A percentile compares a stretch with the other conserved stretches of the same genome.
phyloP scores from a whole-genome alignment of 2,113 vertebrate species.

The Balaeniceps rex region DNA sequence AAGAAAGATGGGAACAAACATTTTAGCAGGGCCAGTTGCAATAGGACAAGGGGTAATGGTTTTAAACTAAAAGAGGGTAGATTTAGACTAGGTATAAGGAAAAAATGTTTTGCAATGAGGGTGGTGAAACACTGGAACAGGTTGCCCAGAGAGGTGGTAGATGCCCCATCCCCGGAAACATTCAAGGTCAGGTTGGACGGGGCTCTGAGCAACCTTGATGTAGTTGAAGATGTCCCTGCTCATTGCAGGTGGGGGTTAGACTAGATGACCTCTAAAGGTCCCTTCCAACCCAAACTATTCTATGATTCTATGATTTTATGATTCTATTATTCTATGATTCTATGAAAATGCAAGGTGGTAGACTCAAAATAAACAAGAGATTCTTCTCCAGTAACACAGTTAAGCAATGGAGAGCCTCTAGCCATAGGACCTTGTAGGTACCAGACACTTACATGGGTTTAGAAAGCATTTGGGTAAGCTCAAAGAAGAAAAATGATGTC shows the following conservation, averaged over 20 bases:
- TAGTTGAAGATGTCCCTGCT: not conserved
- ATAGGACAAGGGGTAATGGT: not conserved
- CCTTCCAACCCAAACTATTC: not conserved
- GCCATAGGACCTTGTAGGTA: not conserved
- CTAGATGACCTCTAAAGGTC: not conserved
- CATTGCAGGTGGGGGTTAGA: not conserved
- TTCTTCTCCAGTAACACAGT: not conserved
- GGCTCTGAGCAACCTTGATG: not conserved
- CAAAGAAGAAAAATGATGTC: not conserved
- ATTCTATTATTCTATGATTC: not conserved
- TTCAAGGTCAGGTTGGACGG: not conserved
- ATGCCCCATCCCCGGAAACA: not conserved
- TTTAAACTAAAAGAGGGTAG: not conserved
- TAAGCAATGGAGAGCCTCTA: not conserved
- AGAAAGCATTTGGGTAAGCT: not conserved
- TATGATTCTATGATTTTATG: no score
- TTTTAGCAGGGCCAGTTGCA: not conserved
- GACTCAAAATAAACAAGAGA: not conserved
- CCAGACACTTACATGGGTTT: accelerated
- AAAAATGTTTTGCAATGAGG: not conserved
- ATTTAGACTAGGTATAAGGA: not conserved
- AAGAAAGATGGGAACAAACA: no score
- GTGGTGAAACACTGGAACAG: not conserved
- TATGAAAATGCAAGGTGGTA: not conserved
- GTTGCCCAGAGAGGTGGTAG: not conserved